Percentiles rank a stretch among this genome's conserved stretches.
phyloP scores from a whole-genome alignment of 64 coral and sea anemone species.

The Pachyseris speciosa region DNA sequence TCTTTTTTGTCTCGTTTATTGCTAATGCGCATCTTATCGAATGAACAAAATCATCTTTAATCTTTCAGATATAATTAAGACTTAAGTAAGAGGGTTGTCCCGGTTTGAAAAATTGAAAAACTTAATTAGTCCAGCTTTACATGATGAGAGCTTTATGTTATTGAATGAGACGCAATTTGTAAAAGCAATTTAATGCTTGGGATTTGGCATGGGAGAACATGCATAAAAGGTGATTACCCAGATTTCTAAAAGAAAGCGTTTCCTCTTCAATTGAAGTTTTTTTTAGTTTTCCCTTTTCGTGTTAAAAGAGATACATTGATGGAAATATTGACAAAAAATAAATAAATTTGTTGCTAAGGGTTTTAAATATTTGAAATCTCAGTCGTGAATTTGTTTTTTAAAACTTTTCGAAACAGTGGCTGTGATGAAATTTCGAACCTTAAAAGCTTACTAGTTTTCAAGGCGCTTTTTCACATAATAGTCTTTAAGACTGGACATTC shows the following conservation, averaged over 20 bases:
- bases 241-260: neutral
- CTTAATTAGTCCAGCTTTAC: conserved; percentile 28
- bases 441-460: neutral
- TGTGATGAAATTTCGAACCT: neutral
- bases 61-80: neutral
- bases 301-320: neutral
- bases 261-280: neutral
- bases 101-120: conserved; percentile 42
- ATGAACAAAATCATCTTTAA: neutral
- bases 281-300: neutral
- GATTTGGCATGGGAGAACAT: conserved; percentile 10
- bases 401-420: neutral
- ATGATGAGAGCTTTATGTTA: conserved; percentile 52
- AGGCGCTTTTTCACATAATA: neutral
- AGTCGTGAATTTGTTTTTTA: neutral
- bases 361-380: neutral
- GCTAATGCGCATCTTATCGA: neutral
- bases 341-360: neutral
- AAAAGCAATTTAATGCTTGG: conserved; percentile 34
- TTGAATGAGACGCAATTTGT: conserved; percentile 26
- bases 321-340: neutral
- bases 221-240: neutral
- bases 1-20: neutral
- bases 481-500: neutral
- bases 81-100: conserved; percentile 2